Base-by-base conservation (phyloP, 2,888 invertebrate species). In the Strigamia transsilvanica region DNA sequence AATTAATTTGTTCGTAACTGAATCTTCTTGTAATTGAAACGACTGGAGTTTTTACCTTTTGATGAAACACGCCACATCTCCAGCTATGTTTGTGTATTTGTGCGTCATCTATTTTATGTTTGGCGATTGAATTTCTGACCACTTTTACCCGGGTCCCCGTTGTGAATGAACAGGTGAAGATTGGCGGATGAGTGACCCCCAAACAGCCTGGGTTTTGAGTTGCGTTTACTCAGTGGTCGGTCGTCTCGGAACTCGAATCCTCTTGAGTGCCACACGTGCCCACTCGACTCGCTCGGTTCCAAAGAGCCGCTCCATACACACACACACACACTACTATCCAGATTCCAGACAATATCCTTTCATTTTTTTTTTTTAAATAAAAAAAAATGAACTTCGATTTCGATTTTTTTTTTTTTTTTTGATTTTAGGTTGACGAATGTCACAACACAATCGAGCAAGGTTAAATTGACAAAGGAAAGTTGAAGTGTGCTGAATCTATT, bases 91-190 rank as follows among this genome's bases (percentile, higher is more conserved):
- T 73, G 73, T 73, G 66, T 66, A 56, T 18, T 56, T 56, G 73
- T 27, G 73, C 73, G 73, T 73, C 73, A 73, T 73, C 73, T 21
- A 18, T 56, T 56, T 56, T 56, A 66, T 66, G 73, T 73, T 73
- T 73, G 73, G 32, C 73, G 73, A 73, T 73, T 73, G 73, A 73
- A 73, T 73, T 73, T 73, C 73, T 73, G 73, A 73, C 73, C 73
- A 73, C 73, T 73, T 32, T 73, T 73, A 56, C 7, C 56, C 73
- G 73, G 73, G 73, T 15, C 73, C 56, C 73, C 73, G 73, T 73
- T 73, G 73, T 73, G 73, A 73, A 73, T 73, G 73, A 73, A 73
- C 73, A 73, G 73, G 73, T 73, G 73, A 73, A 73, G 73, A 73
- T 73, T 73, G 73, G 73, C 73, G 73, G 73, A 73, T 73, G 73